Evolutionary conservation across 2,888 invertebrate genomes (phyloP).

Genomic region (Phragmatobia fuliginosa): DNA sequence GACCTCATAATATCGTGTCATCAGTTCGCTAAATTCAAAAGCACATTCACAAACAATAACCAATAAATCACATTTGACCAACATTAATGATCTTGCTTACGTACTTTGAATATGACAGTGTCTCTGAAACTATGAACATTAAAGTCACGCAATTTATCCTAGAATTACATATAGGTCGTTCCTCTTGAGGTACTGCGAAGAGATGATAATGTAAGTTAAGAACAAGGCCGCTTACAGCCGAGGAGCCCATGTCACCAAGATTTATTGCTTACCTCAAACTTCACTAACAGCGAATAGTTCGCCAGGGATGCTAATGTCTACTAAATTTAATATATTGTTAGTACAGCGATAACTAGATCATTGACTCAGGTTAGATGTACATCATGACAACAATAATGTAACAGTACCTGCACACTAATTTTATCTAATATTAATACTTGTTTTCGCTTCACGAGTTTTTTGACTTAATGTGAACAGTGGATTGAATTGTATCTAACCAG

Average conservation of each 20-base stretch:
- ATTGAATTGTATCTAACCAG: too few species aligned
- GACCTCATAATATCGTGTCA: not conserved
- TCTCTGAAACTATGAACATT: slow-evolving; percentile 1
- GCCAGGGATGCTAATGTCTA: slow-evolving; percentile 17
- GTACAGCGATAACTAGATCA: not conserved
- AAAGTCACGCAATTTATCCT: slow-evolving; percentile 7
- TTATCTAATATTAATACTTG: not conserved
- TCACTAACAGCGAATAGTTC: slow-evolving; percentile 37
- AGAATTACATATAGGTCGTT: slow-evolving; percentile 3
- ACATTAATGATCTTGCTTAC: not conserved
- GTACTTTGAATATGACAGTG: not conserved
- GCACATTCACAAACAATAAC: too few species aligned
- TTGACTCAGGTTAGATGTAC: not conserved
- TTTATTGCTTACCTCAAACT: slow-evolving; percentile 50
- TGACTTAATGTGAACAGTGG: too few species aligned
- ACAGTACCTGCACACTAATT: not conserved
- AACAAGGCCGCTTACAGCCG: slow-evolving; percentile 24
- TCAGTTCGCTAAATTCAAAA: not conserved
- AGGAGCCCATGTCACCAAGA: slow-evolving; percentile 44
- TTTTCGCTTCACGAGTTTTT: too few species aligned
- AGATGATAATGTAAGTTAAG: slow-evolving; percentile 44
- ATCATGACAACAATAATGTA: not conserved
- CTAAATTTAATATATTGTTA: slow-evolving; percentile 26
- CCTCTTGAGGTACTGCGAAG: slow-evolving; percentile 16
- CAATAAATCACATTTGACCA: not conserved